These are phyloP conservation scores for Alentia gelatinosa DNA, from an alignment of 2,888 invertebrate genomes.

Conservation along the genomic window DNA sequence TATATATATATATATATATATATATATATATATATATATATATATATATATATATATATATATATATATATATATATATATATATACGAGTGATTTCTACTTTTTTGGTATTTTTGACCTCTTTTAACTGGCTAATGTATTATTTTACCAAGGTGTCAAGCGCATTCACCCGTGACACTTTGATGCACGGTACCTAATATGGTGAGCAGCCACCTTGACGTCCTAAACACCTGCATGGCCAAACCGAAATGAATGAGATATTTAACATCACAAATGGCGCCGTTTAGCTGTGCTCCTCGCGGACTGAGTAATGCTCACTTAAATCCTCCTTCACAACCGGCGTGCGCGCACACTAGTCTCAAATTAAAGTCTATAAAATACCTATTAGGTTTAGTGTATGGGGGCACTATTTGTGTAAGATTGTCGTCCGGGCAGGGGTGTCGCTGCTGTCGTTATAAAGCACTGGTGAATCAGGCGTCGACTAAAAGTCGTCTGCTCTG, in stretches of 20 bases:
- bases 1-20: not conserved
- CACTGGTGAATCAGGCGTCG: slow-evolving; percentile 14
- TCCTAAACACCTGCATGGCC: not conserved
- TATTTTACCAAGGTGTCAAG: not conserved
- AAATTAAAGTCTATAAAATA: slow-evolving; percentile 53
- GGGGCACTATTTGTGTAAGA: slow-evolving; percentile 35
- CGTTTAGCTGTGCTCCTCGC: not conserved
- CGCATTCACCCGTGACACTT: not conserved
- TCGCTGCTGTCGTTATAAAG: slow-evolving; percentile 49
- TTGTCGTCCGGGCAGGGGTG: not conserved
- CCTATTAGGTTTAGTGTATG: slow-evolving; percentile 48
- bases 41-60: not conserved
- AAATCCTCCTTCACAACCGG: not conserved
- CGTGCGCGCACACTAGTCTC: not conserved
- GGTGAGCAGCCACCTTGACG: not conserved
- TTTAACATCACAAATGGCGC: slow-evolving; percentile 35
- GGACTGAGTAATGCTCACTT: slow-evolving; percentile 6
- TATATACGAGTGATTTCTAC: too few relatives aligned
- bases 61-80: not conserved
- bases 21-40: not conserved
- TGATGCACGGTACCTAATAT: not conserved
- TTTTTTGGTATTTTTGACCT: too few relatives aligned
- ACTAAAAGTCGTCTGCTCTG: not conserved
- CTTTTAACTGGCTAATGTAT: not conserved
- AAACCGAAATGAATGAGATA: not conserved